A percentile compares a stretch with the other conserved stretches of the same genome.
These are phyloP conservation scores for Enchytraeus crypticus DNA, from an alignment of 2,888 invertebrate genomes.

Conservation along the genomic window DNA sequence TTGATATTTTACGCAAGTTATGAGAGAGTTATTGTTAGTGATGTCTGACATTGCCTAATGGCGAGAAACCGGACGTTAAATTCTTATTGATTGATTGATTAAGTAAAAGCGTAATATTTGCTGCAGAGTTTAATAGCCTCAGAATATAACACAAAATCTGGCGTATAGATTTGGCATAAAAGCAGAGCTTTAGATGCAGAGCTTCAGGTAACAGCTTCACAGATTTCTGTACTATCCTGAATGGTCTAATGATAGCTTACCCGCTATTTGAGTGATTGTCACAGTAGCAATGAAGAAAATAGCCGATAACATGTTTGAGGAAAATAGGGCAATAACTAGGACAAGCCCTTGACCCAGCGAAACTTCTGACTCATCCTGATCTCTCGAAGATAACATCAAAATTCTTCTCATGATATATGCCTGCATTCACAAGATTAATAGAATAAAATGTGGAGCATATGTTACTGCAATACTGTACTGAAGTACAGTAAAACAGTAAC, in stretches of 20 bases:
- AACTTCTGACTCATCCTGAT: background rate
- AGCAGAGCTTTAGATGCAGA: background rate
- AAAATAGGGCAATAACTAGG: slow-evolving; percentile 14
- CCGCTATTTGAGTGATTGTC: slow-evolving; percentile 15
- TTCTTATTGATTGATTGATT: no score
- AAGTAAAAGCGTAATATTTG: no score
- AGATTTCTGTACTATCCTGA: no score
- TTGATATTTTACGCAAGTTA: no score
- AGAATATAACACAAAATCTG: background rate
- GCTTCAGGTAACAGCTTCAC: background rate
- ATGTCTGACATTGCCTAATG: no score
- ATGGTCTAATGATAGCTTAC: no score
- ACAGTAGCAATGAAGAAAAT: slow-evolving; percentile 14
- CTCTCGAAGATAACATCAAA: background rate
- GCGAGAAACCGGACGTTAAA: no score
- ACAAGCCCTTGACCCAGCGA: slow-evolving; percentile 11
- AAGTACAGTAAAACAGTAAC: no score
- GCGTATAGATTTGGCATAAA: background rate
- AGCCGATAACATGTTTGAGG: slow-evolving; percentile 11
- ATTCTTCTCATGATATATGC: slow-evolving; percentile 14
- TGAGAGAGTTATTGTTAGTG: no score
- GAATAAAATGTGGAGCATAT: background rate
- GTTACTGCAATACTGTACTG: background rate
- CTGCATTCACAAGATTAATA: background rate
- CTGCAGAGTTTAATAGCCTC: no score